Base-by-base conservation (phyloP, 2,113 vertebrate species). In the Phaetusa simplex region DNA sequence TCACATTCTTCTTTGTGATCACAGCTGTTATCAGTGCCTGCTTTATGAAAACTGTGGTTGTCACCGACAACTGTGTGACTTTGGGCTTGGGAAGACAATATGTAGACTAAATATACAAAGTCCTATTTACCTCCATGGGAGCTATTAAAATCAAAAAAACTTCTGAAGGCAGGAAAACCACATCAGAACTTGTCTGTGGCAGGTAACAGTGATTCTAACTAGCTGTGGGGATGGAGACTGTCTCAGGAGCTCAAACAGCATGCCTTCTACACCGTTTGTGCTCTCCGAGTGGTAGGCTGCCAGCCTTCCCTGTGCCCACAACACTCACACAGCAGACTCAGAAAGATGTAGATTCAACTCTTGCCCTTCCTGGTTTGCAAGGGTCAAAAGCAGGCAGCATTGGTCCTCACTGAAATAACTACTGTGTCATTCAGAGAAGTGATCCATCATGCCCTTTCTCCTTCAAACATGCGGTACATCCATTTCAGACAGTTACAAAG, bases 221-320 rank as follows among this genome's bases (percentile, higher is more conserved):
- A 65, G 24, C 49, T 56, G 19, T 1, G 7, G 26, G 32, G 15
- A 40, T n/a, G 32, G 17, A 52, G 14, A 45, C 23, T 50, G 12
- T 47, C 55, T 59, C 38, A 34, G 70, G 16, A 91, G 2, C 15
- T 43, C 34, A 38, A 66, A 74, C 29, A 22, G 3, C 6, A 21
- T 52, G 14, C 10, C 7, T 58, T 15, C n/a, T 76, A 53, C 5
- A 53, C 1, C 2, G 24, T 23, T 29, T 67, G 16, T 1, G 3
- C 13, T 32, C 12, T 45, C 21, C 2, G 3, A 32, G 16, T 29
- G 36, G 4, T 27, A 56, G 22, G 14, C 12, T 58, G 18, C 23
- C 36, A 23, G 21, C 29, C 16, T 91, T 82, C 12, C 7, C 24
- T 1, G 0, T 2, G 2, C 22, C 8, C 42, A 21, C 0, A 4